Evolutionary conservation across 2,888 invertebrate genomes (phyloP).

Genomic region (Tuberolachnus salignus): DNA sequence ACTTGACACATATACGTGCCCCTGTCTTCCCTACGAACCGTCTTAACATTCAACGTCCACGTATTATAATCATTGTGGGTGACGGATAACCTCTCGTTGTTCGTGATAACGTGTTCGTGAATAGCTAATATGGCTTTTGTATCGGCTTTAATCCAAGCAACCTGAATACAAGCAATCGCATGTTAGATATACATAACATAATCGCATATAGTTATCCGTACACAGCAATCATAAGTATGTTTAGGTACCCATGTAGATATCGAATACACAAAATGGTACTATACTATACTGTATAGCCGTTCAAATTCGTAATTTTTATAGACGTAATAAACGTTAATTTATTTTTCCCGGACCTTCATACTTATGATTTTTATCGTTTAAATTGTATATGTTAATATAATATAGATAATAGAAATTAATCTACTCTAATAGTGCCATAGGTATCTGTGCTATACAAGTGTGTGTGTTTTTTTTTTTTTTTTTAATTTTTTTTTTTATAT

Average conservation of each 20-base stretch:
- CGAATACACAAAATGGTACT: too few species aligned
- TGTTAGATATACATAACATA: conserved; percentile 10
- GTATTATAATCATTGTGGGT: conserved; percentile 92
- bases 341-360: neutral
- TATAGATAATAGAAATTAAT: conserved; percentile 4
- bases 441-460: conserved; percentile 30
- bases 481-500: neutral
- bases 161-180: conserved; percentile 66
- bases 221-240: conserved; percentile 37
- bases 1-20: conserved; percentile 95
- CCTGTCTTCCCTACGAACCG: conserved; percentile 83
- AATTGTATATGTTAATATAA: too few species aligned
- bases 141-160: conserved; percentile 94
- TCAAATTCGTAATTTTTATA: too few species aligned
- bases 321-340: too few species aligned
- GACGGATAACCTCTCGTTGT: conserved; percentile 85
- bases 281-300: too few species aligned
- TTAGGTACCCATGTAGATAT: too few species aligned
- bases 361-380: conserved; percentile 25
- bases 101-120: conserved; percentile 92
- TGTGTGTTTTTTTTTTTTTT: conserved; percentile 33
- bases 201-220: neutral
- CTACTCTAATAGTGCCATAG: conserved; percentile 36
- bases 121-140: conserved; percentile 91
- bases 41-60: conserved; percentile 87